Base-by-base conservation (phyloP, 2,888 invertebrate species). In the Tinea trinotella region DNA sequence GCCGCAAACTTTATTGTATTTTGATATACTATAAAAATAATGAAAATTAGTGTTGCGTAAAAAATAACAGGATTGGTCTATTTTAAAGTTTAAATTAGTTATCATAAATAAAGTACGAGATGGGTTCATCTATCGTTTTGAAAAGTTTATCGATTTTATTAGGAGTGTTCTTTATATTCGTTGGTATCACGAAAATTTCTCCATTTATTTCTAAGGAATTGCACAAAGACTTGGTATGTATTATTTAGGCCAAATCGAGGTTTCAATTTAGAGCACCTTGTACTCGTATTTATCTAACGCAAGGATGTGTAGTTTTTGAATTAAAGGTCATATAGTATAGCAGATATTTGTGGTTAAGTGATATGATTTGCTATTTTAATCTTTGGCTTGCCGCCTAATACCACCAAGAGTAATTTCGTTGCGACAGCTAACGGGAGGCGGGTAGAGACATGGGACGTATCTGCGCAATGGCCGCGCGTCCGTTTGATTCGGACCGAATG, bases 161-260 rank as follows among this genome's bases (percentile, higher is more conserved):
- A 71, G 98, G 98, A 58, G 87, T 97, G 65, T 98, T 98, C 87
- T 98, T 98, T 78, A 91, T 98, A 69, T 97, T 98, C 75, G 95
- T 97, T 61, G 98, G 98, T 56, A 91, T 94, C 56, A 92, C 98
- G 70, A 98, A 98, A 86, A 82, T 98, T 59, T 94, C 97, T 59
- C 96, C 96, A 61, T 90, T 93, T 65, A 91, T 98, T 61, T 97
- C 96, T 66, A 95, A 95, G 88, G 98, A 98, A 81, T 90, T 98
- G 59, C 97, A 98, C 78, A 96, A 95, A 88, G 97, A 98, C 86
- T 90, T 98, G 92, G 97, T 97, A 82, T 91, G 93, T 74, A 35
- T 49, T 30, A 48, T 54, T 53, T 53, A 15, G 50, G 55, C 20
- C 56, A 55, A 40, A 46, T 53, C 58, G 56, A 57, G 57, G 58